Conservation (phyloP, 2,888 invertebrate genomes). For the Acanthoscelides obtectus region DNA sequence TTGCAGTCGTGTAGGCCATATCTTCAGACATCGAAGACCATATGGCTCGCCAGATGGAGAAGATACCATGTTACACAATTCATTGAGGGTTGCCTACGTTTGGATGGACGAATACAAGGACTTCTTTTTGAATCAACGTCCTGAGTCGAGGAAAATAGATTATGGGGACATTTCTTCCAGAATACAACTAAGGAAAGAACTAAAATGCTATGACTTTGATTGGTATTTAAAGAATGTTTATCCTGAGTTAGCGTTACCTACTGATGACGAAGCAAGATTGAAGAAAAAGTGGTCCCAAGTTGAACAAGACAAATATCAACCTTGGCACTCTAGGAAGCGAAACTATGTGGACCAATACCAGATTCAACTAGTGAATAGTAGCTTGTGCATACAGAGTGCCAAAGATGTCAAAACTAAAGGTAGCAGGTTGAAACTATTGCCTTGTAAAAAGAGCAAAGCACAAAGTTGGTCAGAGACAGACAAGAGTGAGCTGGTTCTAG, state of each 20-base stretch:
- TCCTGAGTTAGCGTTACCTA: slow-evolving; percentile 69
- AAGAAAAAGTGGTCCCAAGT: slow-evolving; percentile 59
- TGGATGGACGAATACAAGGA: slow-evolving; percentile 97
- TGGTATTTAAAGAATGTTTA: slow-evolving; percentile 87
- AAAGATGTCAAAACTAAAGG: slow-evolving; percentile 75
- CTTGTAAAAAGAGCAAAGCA: slow-evolving; percentile 65
- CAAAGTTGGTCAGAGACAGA: slow-evolving; percentile 87
- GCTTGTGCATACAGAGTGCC: slow-evolving; percentile 74
- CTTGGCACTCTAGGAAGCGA: slow-evolving; percentile 78
- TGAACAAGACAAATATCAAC: slow-evolving; percentile 64
- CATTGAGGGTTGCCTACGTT: slow-evolving; percentile 86
- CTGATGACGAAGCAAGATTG: slow-evolving; percentile 53
- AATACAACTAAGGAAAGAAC: slow-evolving; percentile 61
- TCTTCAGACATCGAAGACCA: slow-evolving; percentile 89
- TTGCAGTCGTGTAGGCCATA: slow-evolving; percentile 94
- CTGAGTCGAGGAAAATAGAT: slow-evolving; percentile 55
- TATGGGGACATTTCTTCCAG: slow-evolving; percentile 81
- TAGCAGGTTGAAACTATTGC: slow-evolving; percentile 64
- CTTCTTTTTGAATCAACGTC: slow-evolving; percentile 67
- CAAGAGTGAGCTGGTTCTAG: slow-evolving; percentile 76
- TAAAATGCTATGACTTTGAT: slow-evolving; percentile 76
- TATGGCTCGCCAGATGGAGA: slow-evolving; percentile 78
- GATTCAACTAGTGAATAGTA: slow-evolving; percentile 62
- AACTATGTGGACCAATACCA: slow-evolving; percentile 70
- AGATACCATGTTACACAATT: slow-evolving; percentile 88